Evolutionary conservation across 2,888 invertebrate species (phyloP).

Genomic region (Psylliodes chrysocephalus): DNA sequence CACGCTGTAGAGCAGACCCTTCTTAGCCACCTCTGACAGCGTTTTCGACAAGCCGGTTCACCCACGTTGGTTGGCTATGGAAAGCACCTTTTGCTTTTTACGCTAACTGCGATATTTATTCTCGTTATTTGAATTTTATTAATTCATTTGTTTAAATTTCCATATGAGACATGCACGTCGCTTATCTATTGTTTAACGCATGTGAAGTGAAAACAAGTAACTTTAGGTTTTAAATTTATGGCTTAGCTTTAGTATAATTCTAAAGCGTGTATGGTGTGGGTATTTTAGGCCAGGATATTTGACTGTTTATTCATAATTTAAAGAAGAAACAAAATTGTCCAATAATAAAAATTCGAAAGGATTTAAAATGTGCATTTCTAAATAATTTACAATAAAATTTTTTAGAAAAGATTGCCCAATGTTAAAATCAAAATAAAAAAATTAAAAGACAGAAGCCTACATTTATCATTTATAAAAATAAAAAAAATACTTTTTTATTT

Average conservation of each 20-base stretch:
- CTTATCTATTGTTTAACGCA: constrained; percentile 38
- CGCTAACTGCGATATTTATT: constrained; percentile 12
- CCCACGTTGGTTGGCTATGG: constrained; percentile 21
- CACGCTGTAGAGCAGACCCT: constrained; percentile 2
- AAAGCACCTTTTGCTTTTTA: constrained; percentile 3
- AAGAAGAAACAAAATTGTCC: too few relatives aligned
- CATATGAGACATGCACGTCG: constrained; percentile 18
- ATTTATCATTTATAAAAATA: too few relatives aligned
- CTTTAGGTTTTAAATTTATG: constrained; percentile 25
- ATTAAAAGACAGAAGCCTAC: too few relatives aligned
- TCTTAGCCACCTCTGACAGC: background rate
- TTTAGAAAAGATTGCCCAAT: too few relatives aligned
- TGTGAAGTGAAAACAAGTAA: constrained; percentile 22
- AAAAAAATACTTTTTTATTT: too few relatives aligned
- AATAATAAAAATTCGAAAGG: too few relatives aligned
- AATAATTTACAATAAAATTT: too few relatives aligned
- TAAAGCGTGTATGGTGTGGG: constrained; percentile 28
- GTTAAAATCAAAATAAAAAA: too few relatives aligned
- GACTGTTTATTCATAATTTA: too few relatives aligned
- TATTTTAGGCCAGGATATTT: constrained; percentile 9
- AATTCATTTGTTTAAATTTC: constrained; percentile 30
- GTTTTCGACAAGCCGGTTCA: constrained; percentile 30
- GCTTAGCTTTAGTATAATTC: constrained; percentile 4
- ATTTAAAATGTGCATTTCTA: too few relatives aligned
- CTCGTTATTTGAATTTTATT: constrained; percentile 18